Evolutionary conservation across 2,797 vertebrate genomes (phyloP), one percentile per base, ranked within the genome.

Genomic region (Mareca strepera): DNA sequence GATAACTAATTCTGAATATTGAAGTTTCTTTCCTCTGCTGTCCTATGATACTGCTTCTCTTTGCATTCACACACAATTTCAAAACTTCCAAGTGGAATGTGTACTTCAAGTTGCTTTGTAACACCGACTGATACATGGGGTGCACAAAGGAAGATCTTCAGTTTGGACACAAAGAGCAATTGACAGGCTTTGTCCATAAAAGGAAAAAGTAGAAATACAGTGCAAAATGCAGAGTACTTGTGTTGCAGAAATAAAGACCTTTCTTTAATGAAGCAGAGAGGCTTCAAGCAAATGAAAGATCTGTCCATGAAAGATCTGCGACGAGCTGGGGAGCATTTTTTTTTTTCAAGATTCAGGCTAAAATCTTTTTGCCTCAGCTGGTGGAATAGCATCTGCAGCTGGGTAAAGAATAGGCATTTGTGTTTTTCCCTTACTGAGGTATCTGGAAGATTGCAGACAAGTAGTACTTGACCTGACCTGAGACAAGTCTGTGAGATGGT

Each of bases 401-500:
- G 31, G 8, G 4, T 72, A 66, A 68, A 31, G 60, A 59, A 26
- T 2, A 55, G 46, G 6, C 23, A 7, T 80, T 88, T 55, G 9
- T 79, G 4, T 22, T 53, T 68, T 68, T 87, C 64, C 21, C 5
- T 7, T 11, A 2, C 18, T 69, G 46, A 69, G 11, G 7, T 59
- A 22, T 76, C 6, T 28, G 33, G 67, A 33, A 73, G 18, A 33
- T 39, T 39, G 21, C 41, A 82, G 75, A 68, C 8, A 10, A 29
- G 17, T 46, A 56, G 50, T 37, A 23, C 2, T 63, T 48, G n/a
- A 25, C 31, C 25, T 90, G 29, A 31, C 22, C 48, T 76, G 59
- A 31, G 35, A 31, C 26, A 7, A 0, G 0, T 35, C 13, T 1
- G 1, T 2, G 9, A 64, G 56, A 31, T 31, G 6, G 13, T 63